These are phyloP conservation scores for Hydroisotoma schaefferi DNA, from an alignment of 2,888 invertebrate genomes.

Conservation along the genomic window DNA sequence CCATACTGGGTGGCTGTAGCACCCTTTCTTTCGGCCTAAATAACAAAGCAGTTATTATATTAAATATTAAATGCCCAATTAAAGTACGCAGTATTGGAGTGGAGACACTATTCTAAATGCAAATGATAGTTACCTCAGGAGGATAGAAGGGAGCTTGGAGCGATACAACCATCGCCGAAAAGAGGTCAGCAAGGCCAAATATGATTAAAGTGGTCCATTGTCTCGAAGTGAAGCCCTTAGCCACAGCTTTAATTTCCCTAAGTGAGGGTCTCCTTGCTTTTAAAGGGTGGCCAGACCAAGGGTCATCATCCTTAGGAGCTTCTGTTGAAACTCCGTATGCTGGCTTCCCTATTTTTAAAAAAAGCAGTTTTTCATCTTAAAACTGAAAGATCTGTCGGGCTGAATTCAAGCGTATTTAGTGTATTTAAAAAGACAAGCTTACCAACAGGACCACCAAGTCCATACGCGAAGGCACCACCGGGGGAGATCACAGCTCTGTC, in stretches of 20 bases:
- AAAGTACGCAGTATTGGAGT: too few relatives aligned
- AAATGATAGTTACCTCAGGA: constrained; percentile 70
- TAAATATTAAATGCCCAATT: too few relatives aligned
- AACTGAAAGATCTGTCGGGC: too few relatives aligned
- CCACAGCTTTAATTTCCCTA: constrained; percentile 35
- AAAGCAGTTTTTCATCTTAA: too few relatives aligned
- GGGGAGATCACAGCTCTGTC: constrained; percentile 3
- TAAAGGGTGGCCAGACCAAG: background rate
- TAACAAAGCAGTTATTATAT: constrained; percentile 17
- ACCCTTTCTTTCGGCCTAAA: constrained; percentile 75
- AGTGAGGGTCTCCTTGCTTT: constrained; percentile 13
- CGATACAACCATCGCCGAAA: constrained; percentile 78
- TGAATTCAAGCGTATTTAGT: constrained; percentile 22
- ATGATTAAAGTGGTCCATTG: constrained; percentile 75
- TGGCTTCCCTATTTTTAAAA: too few relatives aligned
- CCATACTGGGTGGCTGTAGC: constrained; percentile 79
- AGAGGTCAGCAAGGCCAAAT: constrained; percentile 77
- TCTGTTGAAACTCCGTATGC: background rate
- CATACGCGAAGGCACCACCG: constrained; percentile 13
- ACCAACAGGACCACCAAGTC: constrained; percentile 19
- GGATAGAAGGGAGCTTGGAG: constrained; percentile 84
- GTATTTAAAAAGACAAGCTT: constrained; percentile 16
- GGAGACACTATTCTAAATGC: too few relatives aligned
- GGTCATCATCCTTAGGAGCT: background rate
- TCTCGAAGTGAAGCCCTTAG: constrained; percentile 63